phyloP scores from a whole-genome alignment of 2,888 invertebrate species.

The Heliconius charithonia region DNA sequence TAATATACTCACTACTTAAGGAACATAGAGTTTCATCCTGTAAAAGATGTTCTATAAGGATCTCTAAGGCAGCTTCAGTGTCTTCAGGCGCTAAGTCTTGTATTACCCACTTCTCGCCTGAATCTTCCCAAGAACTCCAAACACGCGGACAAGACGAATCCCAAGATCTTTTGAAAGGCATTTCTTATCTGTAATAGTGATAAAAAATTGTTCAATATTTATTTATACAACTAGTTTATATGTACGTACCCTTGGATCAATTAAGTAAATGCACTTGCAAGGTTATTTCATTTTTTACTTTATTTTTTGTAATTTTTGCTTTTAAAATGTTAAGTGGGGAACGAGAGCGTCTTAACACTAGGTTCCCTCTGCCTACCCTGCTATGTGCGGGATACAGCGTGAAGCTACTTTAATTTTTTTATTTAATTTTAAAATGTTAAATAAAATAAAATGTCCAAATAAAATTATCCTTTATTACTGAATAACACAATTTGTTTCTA shows the following conservation, averaged over 20 bases:
- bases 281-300: not conserved
- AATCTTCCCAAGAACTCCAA: conserved; percentile 62
- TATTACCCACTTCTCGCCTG: conserved; percentile 60
- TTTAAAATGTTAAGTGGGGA: not conserved
- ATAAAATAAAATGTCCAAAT: too few relatives aligned
- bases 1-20: conserved; percentile 52
- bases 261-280: not conserved
- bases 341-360: too few relatives aligned
- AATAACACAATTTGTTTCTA: too few relatives aligned
- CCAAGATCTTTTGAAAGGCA: conserved; percentile 52
- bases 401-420: not conserved
- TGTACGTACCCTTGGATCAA: not conserved
- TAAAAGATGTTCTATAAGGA: conserved; percentile 58
- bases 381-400: too few relatives aligned
- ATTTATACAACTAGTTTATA: not conserved
- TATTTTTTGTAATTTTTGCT: not conserved
- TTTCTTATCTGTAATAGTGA: conserved; percentile 27
- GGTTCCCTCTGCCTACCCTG: too few relatives aligned
- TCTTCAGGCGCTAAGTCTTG: conserved; percentile 69
- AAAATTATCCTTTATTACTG: too few relatives aligned
- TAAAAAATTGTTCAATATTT: not conserved
- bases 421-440: not conserved
- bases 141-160: conserved; percentile 56
- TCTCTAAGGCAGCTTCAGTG: conserved; percentile 59
- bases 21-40: conserved; percentile 63